Conservation (phyloP, 2,797 vertebrate species). For the Gila robusta region DNA sequence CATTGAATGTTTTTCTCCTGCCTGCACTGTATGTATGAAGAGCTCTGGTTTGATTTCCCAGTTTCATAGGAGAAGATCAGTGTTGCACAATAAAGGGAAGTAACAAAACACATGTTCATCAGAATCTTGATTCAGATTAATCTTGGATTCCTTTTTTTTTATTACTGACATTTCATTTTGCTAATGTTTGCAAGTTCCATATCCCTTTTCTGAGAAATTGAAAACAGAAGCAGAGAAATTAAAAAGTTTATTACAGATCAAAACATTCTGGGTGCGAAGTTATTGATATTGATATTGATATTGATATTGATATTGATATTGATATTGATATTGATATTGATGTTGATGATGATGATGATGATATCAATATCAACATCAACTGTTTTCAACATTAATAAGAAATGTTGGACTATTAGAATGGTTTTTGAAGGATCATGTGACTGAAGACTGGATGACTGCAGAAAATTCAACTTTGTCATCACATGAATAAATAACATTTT, state of each 20-base stretch:
- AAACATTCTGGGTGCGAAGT: background rate
- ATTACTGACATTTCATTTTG: constrained; percentile 35
- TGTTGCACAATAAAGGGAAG: constrained; percentile 56
- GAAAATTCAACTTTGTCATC: background rate
- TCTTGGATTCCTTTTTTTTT: background rate
- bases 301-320: too few relatives aligned
- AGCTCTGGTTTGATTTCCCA: constrained; percentile 49
- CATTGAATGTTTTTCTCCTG: constrained; percentile 13
- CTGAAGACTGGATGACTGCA: background rate
- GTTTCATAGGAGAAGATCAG: constrained; percentile 49
- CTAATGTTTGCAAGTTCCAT: constrained; percentile 53
- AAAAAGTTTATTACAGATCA: background rate
- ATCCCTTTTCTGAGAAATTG: constrained; percentile 47
- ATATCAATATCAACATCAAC: background rate
- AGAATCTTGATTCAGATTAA: background rate
- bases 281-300: background rate
- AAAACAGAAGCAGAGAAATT: background rate
- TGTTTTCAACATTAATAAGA: background rate
- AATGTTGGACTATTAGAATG: background rate
- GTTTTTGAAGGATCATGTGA: background rate
- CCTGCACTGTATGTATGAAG: background rate
- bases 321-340: too few relatives aligned
- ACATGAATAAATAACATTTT: background rate
- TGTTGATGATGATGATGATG: too few relatives aligned
- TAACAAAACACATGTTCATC: constrained; percentile 49